Evolutionary conservation across 1,140 invertebrate species (phyloP).

Genomic region (Aphaenogaster ashmeadi): DNA sequence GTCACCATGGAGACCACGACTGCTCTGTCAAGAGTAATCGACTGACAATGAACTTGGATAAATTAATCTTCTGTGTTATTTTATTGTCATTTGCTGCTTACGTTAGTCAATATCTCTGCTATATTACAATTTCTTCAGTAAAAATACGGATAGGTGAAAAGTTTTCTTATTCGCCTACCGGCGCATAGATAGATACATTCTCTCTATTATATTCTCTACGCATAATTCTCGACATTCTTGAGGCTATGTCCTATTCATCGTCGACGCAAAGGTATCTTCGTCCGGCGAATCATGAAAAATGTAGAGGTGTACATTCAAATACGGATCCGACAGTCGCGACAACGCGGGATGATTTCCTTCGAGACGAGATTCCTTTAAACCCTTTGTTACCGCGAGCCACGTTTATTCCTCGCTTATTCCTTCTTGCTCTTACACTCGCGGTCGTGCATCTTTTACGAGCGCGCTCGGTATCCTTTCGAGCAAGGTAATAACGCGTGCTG

Average conservation of each 20-base stretch:
- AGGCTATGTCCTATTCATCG: slow-evolving; percentile 13
- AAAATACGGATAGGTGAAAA: background rate
- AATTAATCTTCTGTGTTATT: background rate
- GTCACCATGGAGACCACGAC: too few species aligned
- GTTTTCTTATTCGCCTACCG: background rate
- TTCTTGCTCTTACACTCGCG: background rate
- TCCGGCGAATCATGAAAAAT: slow-evolving; percentile 52
- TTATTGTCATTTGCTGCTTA: background rate
- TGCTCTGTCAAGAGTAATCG: too few species aligned
- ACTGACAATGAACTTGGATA: too few species aligned
- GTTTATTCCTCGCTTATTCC: slow-evolving; percentile 52
- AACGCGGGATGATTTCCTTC: slow-evolving; percentile 61
- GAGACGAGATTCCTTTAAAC: slow-evolving; percentile 60
- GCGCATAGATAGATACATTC: background rate
- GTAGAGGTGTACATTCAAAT: slow-evolving; percentile 52
- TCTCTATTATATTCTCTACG: background rate
- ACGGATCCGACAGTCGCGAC: slow-evolving; percentile 39
- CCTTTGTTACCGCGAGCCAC: slow-evolving; percentile 45
- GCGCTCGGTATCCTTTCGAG: slow-evolving; percentile 12
- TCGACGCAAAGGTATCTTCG: slow-evolving; percentile 5
- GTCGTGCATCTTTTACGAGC: slow-evolving; percentile 42
- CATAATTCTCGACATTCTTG: slow-evolving; percentile 24
- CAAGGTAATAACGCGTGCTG: slow-evolving; percentile 22
- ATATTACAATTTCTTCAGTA: background rate
- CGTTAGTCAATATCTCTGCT: background rate